Base-by-base conservation (phyloP, 2,888 invertebrate genomes). In the Sympetrum striolatum region DNA sequence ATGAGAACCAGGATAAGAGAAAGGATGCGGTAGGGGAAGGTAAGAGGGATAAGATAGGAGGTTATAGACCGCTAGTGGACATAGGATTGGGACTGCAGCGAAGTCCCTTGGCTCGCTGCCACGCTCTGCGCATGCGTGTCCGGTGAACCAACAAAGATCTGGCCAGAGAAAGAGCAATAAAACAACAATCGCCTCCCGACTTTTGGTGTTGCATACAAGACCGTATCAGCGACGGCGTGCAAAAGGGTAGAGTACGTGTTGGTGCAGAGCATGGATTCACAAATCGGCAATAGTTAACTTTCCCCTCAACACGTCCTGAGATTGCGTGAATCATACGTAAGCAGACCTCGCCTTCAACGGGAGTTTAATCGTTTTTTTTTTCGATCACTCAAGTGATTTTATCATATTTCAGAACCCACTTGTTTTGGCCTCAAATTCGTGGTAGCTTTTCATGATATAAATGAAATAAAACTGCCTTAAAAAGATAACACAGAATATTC, bases 251-350 rank as follows among this genome's bases (percentile, higher is more conserved):
- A 73, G 73, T 58, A 60, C 64, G 58, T 60, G 86, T 86, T 86
- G 86, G 37, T 86, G 86, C 86, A 86, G 86, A 60, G 64, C 86
- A 86, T 86, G 86, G 86, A 64, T 86, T 86, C n/a, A 31, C 22
- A 73, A 31, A 73, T 14, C 73, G 73, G 0, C 14, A 31, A 73
- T 15, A 73, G 73, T 14, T n/a, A 31, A 31, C 73, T 73, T 31
- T 73, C 31, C 73, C 31, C 18, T 53, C 53, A 18, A 8, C 53
- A 53, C 53, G 15, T 53, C 18, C 53, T 8, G 5, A 5, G 18
- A 53, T 53, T 18, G 18, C 18, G 53, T 53, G 53, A 18, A 18
- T 53, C 53, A 53, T 53, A 53, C 15, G 1, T 1, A 53, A 53
- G 18, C 15, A 53, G 18, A 5, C 5, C 15, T 15, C 53, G 18